Conservation (phyloP, 2,113 vertebrate species). For the Delphinapterus leucas region DNA sequence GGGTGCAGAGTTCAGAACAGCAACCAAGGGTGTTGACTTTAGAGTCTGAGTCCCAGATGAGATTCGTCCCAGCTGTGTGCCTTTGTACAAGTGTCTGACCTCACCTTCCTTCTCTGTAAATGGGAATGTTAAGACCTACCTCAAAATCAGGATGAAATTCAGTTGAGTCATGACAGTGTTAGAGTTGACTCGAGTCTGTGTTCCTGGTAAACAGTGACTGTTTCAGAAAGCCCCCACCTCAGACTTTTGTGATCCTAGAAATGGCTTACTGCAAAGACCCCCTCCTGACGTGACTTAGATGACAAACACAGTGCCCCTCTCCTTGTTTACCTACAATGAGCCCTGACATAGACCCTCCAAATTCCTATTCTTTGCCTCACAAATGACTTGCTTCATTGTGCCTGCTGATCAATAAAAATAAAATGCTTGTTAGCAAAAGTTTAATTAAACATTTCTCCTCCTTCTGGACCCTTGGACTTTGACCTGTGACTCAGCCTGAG, state of each 20-base stretch:
- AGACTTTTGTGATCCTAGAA: not conserved
- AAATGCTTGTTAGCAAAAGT: not conserved
- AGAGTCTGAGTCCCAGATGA: rapidly evolving
- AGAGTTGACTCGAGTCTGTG: not conserved
- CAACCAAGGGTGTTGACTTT: rapidly evolving
- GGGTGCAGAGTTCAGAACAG: not conserved
- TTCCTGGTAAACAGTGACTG: not conserved
- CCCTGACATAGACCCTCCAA: not conserved
- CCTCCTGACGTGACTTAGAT: too few species aligned
- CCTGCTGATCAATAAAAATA: not conserved
- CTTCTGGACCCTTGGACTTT: not conserved
- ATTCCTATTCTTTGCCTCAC: not conserved
- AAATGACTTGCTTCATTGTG: not conserved
- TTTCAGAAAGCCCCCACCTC: not conserved
- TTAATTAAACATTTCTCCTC: not conserved
- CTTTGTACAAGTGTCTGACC: rapidly evolving
- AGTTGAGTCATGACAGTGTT: rapidly evolving
- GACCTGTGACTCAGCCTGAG: not conserved
- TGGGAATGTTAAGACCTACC: too few species aligned
- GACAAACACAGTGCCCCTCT: not conserved
- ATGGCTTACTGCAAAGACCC: not conserved
- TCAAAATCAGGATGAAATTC: not conserved
- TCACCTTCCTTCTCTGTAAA: not conserved
- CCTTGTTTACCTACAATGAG: not conserved
- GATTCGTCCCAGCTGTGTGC: rapidly evolving